Base-by-base conservation (phyloP, 2,797 vertebrate genomes). In the Apodemus agrarius region DNA sequence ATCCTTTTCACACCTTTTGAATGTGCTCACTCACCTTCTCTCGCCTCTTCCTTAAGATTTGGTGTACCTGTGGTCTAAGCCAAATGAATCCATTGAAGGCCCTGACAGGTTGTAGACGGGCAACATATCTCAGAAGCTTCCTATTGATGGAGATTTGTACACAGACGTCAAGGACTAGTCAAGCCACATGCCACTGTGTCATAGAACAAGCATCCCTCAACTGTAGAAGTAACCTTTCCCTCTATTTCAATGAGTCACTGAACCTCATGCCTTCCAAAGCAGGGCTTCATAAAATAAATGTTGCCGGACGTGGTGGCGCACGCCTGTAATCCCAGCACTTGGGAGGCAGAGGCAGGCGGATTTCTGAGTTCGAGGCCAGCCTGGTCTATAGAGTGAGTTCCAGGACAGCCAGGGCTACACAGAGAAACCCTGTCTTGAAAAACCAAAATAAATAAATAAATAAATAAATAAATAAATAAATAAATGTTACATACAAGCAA, bases 181-280 rank as follows among this genome's bases (percentile, higher is more conserved):
- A 96, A 97, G 95, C 89, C 91, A 72, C 97, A 97, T 89, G 89
- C 97, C 83, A 97, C 88, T 93, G 88, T 87, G 92, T 95, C 91
- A 92, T 95, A 97, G 97, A 97, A 97, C 80, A 97, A 90, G 96
- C 97, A 61, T 97, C 96, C 93, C 93, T 96, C 92, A 97, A 96
- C 94, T 89, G 89, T 3, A 89, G 96, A 96, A 98, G 97, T 96
- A 98, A 97, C 93, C 78, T 96, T 97, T 97, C 91, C 96, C 16
- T 79, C 3, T 54, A 93, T 97, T 98, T 98, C 97, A 96, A 93
- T 37, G 86, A 97, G 96, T 91, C 97, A 95, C 96, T 97, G 95
- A 92, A 90, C 96, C 91, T 98, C 97, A 96, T 94, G 81, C 97
- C 95, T 97, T 92, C 96, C 96, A 82, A 22, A 37, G 11, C 82